phyloP scores from a whole-genome alignment of 2,888 invertebrate species.

The Macrosoma leucophasiata region DNA sequence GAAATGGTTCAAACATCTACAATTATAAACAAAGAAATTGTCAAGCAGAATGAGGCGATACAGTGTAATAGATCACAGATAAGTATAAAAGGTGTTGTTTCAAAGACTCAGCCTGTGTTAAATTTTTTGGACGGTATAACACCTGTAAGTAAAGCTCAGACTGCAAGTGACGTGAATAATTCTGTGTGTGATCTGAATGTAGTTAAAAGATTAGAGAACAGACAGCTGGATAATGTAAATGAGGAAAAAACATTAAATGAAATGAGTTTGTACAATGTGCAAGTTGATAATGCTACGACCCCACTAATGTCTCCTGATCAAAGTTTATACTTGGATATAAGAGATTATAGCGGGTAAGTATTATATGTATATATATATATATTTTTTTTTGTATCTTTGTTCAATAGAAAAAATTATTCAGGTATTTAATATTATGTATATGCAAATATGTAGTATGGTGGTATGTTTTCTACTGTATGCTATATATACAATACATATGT shows the following conservation, averaged over 20 bases:
- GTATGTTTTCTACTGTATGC: too few relatives aligned
- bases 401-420: too few relatives aligned
- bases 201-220: constrained; percentile 11
- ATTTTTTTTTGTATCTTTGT: too few relatives aligned
- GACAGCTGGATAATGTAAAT: constrained; percentile 30
- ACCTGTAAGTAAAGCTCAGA: constrained; percentile 33
- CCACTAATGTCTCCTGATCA: constrained; percentile 66
- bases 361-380: constrained; percentile 1
- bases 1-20: constrained; percentile 75
- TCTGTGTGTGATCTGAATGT: constrained; percentile 9
- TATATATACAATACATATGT: too few relatives aligned
- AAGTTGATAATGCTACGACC: constrained; percentile 64
- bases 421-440: too few relatives aligned
- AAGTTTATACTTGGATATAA: constrained; percentile 61
- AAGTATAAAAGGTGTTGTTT: constrained; percentile 55
- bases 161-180: constrained; percentile 15
- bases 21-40: constrained; percentile 57
- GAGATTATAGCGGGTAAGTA: constrained; percentile 68
- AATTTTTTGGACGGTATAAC: constrained; percentile 66
- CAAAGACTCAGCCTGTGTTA: constrained; percentile 42
- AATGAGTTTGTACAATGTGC: constrained; percentile 61
- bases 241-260: constrained; percentile 65
- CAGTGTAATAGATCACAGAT: constrained; percentile 63
- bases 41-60: constrained; percentile 52
- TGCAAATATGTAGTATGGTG: too few relatives aligned